Evolutionary conservation across 2,888 invertebrate genomes (phyloP).

Genomic region (Euzophera pinguis): DNA sequence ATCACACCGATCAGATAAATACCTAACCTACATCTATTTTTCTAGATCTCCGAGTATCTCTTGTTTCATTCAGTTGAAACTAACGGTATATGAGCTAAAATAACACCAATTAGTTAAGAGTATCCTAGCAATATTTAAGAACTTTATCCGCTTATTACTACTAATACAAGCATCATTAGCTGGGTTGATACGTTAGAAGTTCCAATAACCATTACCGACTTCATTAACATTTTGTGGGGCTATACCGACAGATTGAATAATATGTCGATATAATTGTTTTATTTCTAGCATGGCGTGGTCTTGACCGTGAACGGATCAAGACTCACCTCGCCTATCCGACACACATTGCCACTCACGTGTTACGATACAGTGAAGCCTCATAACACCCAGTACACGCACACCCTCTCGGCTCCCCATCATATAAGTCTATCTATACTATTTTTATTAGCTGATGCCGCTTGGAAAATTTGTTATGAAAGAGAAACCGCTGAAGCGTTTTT

Average conservation of each 20-base stretch:
- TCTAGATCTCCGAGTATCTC: too few species aligned
- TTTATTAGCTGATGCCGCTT: slow-evolving; percentile 44
- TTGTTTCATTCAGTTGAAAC: too few species aligned
- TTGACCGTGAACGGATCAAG: slow-evolving; percentile 58
- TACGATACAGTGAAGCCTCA: slow-evolving; percentile 53
- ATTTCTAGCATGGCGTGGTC: slow-evolving; percentile 49
- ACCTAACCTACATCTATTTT: too few species aligned
- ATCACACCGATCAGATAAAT: too few species aligned
- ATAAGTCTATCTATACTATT: slow-evolving; percentile 37
- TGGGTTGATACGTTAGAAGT: too few species aligned
- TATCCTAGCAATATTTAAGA: too few species aligned
- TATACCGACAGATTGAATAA: background rate
- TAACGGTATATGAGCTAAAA: too few species aligned
- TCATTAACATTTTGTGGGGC: background rate
- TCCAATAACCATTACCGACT: too few species aligned
- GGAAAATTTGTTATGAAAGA: slow-evolving; percentile 34
- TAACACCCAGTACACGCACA: slow-evolving; percentile 33
- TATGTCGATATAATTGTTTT: slow-evolving; percentile 12
- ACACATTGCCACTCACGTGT: slow-evolving; percentile 42
- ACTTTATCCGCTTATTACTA: too few species aligned
- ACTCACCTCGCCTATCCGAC: slow-evolving; percentile 29
- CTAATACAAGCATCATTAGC: too few species aligned
- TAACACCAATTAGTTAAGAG: too few species aligned
- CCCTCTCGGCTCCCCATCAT: slow-evolving; percentile 18
- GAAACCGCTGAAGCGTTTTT: slow-evolving; percentile 21